phyloP scores from a whole-genome alignment of 37 sponge, comb jelly and placozoan genomes.

The Halichondria panicea region DNA sequence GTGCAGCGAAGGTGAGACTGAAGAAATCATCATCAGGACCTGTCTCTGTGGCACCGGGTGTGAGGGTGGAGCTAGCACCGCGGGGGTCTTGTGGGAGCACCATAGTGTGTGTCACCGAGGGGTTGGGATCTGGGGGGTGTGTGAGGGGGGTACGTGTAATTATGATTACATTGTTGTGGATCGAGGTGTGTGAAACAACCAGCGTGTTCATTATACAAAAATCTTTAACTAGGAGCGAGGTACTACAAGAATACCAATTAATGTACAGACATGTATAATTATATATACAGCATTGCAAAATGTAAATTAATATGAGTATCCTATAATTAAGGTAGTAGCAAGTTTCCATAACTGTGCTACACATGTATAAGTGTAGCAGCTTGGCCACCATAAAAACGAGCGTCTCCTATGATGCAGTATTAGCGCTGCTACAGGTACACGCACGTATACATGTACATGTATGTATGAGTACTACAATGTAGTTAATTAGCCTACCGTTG shows the following conservation, averaged over 20 bases:
- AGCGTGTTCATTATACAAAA: neutral
- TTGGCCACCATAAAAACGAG: too few relatives aligned
- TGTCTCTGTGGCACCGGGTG: slow-evolving; percentile 29
- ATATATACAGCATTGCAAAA: too few relatives aligned
- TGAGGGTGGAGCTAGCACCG: slow-evolving; percentile 20
- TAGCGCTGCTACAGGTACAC: too few relatives aligned
- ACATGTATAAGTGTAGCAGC: too few relatives aligned
- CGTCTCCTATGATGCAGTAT: too few relatives aligned
- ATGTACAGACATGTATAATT: too few relatives aligned
- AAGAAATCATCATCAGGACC: slow-evolving; percentile 20
- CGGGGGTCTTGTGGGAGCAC: slow-evolving; percentile 67
- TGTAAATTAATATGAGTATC: too few relatives aligned
- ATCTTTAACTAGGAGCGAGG: too few relatives aligned
- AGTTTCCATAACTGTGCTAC: too few relatives aligned
- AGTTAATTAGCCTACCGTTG: slow-evolving; percentile 25
- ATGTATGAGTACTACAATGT: neutral
- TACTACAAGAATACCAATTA: too few relatives aligned
- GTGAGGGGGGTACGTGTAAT: neutral
- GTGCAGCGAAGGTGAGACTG: neutral
- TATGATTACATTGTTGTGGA: neutral
- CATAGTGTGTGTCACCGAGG: slow-evolving; percentile 56
- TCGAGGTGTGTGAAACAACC: neutral
- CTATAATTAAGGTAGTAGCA: too few relatives aligned
- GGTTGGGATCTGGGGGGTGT: slow-evolving; percentile 17
- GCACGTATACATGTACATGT: slow-evolving; percentile 14